Conservation (phyloP, 2,888 invertebrate genomes). For the Hymenopus coronatus region DNA sequence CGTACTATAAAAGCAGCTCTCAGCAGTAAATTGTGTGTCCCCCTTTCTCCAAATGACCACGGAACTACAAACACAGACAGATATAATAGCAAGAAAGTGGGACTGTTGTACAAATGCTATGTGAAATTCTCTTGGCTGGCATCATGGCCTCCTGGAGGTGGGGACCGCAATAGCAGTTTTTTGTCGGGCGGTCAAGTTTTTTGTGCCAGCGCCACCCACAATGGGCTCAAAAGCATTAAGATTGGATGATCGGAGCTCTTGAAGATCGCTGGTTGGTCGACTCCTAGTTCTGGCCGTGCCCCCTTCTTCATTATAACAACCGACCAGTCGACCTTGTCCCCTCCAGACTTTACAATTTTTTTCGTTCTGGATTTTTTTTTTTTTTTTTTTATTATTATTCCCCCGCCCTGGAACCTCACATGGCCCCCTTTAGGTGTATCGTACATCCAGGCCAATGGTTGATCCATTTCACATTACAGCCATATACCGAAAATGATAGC, state of each 20-base stretch:
- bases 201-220: slow-evolving; percentile 6
- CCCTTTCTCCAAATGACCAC: no score
- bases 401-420: neutral
- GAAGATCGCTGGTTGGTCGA: neutral
- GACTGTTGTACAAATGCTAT: neutral
- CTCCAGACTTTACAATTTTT: neutral
- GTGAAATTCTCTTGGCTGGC: neutral
- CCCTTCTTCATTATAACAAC: neutral
- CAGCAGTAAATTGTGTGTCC: no score
- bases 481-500: no score
- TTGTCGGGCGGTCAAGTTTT: neutral
- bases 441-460: neutral
- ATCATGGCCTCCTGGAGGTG: neutral
- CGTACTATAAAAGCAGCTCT: no score
- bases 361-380: neutral
- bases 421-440: neutral
- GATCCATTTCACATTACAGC: neutral
- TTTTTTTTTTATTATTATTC: neutral
- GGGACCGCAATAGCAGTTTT: neutral
- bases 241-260: neutral
- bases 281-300: neutral
- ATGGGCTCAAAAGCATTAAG: slow-evolving; percentile 4
- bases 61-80: neutral
- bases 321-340: neutral
- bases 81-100: neutral